Base-by-base conservation (phyloP, 2,797 vertebrate genomes). In the Smutsia gigantea region DNA sequence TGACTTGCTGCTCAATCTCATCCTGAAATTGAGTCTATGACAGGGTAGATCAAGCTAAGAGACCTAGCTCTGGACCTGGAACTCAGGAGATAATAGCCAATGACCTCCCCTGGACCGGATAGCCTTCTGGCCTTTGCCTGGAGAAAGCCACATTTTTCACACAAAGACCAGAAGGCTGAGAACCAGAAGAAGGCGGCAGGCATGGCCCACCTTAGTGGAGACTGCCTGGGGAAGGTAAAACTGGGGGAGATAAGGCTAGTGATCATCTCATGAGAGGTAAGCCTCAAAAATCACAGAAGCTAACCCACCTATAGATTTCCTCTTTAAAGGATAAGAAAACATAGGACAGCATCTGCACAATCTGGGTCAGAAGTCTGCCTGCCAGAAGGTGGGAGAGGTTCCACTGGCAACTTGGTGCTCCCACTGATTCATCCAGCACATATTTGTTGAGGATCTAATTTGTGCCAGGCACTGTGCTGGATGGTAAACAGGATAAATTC, bases 91-190 rank as follows among this genome's bases (percentile, higher is more conserved):
- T 23, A 61, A 64, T 0, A 69, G 34, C n/a, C 77, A 87, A 53
- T 1, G 74, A n/a, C 10, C 34, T 63, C 81, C 34, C 66, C 39
- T 89, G 51, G 27, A 61, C 77, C 23, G 27, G 7, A n/a, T 11
- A 61, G 68, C 46, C 74, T 85, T 53, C 49, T 69, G 31, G 4
- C 37, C 31, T 95, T 93, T 69, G 5, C 57, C 69, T 74, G 17
- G 23, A 94, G 42, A 96, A 94, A 96, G 31, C 1, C 68, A 64
- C n/a, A 19, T 88, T 90, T 92, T 74, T 84, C 31, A 92, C 53
- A 83, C 34, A 84, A 92, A 49, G 10, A 63, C 10, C 37, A 66
- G 23, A 84, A 68, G 17, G 17, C 79, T 63, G 55, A 72, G 57
- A 63, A 78, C 57, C 3, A 4, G 21, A 39, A 88, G n/a, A 66